Conservation (phyloP, 2,888 invertebrate genomes). For the Urechis unicinctus region DNA sequence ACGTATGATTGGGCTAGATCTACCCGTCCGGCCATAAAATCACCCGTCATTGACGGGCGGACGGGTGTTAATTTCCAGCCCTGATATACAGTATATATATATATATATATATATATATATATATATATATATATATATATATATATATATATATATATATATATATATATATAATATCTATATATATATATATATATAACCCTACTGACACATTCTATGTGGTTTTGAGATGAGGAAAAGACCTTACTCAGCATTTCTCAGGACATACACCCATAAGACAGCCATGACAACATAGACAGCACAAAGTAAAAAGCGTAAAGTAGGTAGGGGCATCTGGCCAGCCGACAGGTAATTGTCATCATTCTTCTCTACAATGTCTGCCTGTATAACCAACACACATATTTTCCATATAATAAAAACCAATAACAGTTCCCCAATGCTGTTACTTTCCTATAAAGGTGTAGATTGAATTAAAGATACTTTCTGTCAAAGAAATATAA, state of each 20-base stretch:
- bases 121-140: background rate
- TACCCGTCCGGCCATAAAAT: no score
- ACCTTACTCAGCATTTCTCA: constrained; percentile 59
- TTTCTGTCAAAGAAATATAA: no score
- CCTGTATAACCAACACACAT: constrained; percentile 54
- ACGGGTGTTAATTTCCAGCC: no score
- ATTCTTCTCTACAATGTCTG: constrained; percentile 82
- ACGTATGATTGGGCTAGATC: no score
- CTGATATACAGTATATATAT: no score
- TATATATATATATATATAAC: no score
- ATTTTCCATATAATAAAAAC: no score
- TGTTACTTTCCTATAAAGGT: no score
- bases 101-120: constrained; percentile 5
- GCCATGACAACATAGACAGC: constrained; percentile 83
- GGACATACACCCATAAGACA: constrained; percentile 82
- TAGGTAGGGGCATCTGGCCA: constrained; percentile 92
- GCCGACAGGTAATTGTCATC: constrained; percentile 80
- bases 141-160: constrained; percentile 3
- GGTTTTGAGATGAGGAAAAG: background rate
- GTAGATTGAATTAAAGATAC: no score
- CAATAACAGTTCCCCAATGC: no score
- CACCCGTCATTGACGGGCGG: no score
- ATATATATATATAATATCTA: constrained; percentile 2
- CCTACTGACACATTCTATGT: background rate
- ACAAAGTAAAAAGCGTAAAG: constrained; percentile 86